Conservation (phyloP, 2,888 invertebrate species). For the Ichneumon xanthorius region DNA sequence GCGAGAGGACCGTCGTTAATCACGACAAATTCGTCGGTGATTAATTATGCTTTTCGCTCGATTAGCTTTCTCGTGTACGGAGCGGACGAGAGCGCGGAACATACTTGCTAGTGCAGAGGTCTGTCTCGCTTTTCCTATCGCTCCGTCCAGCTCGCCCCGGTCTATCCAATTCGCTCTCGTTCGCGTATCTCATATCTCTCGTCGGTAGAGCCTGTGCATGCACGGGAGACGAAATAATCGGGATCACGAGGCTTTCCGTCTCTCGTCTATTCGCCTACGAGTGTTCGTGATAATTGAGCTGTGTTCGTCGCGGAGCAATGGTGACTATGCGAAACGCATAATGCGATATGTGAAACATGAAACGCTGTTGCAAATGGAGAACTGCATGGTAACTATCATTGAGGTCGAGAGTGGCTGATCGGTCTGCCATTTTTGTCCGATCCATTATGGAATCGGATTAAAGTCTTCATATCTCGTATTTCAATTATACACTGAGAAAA, state of each 20-base stretch:
- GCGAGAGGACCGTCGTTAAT: conserved; percentile 76
- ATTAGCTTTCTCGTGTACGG: conserved; percentile 76
- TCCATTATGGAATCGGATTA: background rate
- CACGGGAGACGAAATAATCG: conserved; percentile 51
- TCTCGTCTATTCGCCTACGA: conserved; percentile 50
- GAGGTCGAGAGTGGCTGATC: background rate
- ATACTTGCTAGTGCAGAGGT: conserved; percentile 30
- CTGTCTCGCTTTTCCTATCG: conserved; percentile 50
- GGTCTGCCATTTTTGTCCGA: background rate
- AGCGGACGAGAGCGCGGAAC: conserved; percentile 41
- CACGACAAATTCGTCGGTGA: conserved; percentile 80
- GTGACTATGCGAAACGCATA: conserved; percentile 50
- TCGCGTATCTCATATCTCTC: conserved; percentile 45
- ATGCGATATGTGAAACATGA: conserved; percentile 45
- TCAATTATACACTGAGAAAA: no score
- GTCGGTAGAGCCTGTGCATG: background rate
- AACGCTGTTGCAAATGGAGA: conserved; percentile 23
- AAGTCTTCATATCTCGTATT: background rate
- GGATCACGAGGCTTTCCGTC: conserved; percentile 42
- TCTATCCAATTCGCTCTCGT: conserved; percentile 56
- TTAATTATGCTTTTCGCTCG: conserved; percentile 81
- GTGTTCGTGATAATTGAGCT: conserved; percentile 61
- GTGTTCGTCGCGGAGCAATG: conserved; percentile 6
- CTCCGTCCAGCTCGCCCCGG: conserved; percentile 26
- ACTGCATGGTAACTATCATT: conserved; percentile 8